Percentiles rank a stretch among this genome's conserved stretches.
phyloP scores from a whole-genome alignment of 2,797 vertebrate species.

The Rallus crepitans region DNA sequence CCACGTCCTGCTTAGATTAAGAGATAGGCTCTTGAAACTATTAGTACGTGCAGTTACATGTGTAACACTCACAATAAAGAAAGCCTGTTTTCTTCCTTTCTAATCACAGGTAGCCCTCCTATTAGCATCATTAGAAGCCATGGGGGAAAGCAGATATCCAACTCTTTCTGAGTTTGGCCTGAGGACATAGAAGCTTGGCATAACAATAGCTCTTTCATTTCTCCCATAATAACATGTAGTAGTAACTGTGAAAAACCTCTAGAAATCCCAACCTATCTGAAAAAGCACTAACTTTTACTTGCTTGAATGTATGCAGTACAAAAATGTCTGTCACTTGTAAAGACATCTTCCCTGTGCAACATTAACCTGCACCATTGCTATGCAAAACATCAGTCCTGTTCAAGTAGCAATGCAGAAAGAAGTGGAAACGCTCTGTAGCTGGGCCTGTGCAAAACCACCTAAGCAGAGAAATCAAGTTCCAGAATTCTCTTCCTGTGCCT shows the following conservation, averaged over 20 bases:
- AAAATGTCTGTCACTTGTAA: neutral
- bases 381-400: neutral
- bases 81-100: neutral
- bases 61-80: neutral
- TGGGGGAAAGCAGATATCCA: neutral
- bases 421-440: neutral
- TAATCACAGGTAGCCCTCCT: conserved; percentile 20
- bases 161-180: neutral
- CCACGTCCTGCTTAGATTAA: neutral
- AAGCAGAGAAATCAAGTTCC: neutral
- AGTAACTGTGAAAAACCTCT: neutral
- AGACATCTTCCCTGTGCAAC: neutral
- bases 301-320: neutral
- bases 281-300: neutral
- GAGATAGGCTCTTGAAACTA: neutral
- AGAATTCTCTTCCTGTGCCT: neutral
- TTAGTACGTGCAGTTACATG: neutral
- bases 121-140: neutral
- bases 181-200: neutral
- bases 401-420: neutral
- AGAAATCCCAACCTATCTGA: neutral
- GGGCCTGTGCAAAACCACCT: neutral
- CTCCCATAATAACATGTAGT: neutral
- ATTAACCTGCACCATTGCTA: neutral
- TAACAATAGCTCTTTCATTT: conserved; percentile 11